phyloP scores from a whole-genome alignment of 2,888 invertebrate genomes.

The Catocala nupta region DNA sequence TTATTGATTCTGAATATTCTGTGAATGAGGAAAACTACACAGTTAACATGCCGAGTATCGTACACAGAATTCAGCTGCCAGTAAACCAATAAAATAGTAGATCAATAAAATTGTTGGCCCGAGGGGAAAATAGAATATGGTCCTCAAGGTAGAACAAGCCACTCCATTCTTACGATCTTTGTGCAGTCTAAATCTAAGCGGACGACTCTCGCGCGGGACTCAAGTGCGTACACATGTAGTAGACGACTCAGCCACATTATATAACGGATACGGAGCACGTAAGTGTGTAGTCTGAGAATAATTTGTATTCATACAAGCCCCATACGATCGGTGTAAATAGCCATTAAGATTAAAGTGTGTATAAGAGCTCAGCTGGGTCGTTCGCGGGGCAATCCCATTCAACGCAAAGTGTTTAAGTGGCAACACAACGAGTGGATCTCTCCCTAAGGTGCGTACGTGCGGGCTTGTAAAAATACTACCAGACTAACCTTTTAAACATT shows the following conservation, averaged over 20 bases:
- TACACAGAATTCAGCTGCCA: conserved; percentile 7
- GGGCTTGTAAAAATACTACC: conserved; percentile 2
- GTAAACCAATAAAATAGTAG: conserved; percentile 11
- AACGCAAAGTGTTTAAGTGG: conserved; percentile 64
- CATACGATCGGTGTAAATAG: conserved; percentile 49
- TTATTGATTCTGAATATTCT: conserved; percentile 2
- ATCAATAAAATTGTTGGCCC: conserved; percentile 6
- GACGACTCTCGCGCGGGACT: no score
- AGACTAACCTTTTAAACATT: conserved; percentile 2
- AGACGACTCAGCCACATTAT: background rate
- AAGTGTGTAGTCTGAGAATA: conserved; percentile 13
- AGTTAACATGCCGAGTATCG: conserved; percentile 4
- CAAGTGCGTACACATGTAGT: no score
- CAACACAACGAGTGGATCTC: conserved; percentile 29
- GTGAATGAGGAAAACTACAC: conserved; percentile 8
- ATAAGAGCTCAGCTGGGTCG: conserved; percentile 56
- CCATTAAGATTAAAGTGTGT: conserved; percentile 57
- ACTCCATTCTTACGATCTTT: background rate
- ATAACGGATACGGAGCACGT: conserved; percentile 1
- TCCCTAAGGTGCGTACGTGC: background rate
- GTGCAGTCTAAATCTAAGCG: conserved; percentile 4
- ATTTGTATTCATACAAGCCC: conserved; percentile 36
- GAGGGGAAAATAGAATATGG: conserved; percentile 10
- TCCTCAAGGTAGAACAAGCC: conserved; percentile 3
- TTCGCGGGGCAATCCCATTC: conserved; percentile 60